Conservation (phyloP, 2,113 vertebrate genomes). For the Lagopus leucura region DNA sequence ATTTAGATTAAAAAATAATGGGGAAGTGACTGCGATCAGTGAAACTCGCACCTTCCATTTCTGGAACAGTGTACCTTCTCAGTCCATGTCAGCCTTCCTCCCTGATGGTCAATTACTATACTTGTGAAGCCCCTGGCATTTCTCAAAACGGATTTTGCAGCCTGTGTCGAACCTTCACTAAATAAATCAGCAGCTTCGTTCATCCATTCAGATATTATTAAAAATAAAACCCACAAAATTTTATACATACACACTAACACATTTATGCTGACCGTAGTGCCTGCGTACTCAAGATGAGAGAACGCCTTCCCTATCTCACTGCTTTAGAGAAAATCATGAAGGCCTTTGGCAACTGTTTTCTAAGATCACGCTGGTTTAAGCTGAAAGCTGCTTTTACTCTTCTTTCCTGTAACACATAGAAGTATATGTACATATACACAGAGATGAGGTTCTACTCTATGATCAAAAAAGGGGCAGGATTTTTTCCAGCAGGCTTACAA, state of each 20-base stretch:
- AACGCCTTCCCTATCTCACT: not conserved
- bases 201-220: not conserved
- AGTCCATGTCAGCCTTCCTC: not conserved
- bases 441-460: not conserved
- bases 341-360: not conserved
- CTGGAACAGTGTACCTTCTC: not conserved
- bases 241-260: not conserved
- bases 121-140: not conserved
- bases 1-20: not conserved
- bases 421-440: not conserved
- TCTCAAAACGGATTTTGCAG: not conserved
- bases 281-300: not conserved
- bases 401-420: not conserved
- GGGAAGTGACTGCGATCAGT: not conserved
- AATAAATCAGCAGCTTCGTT: no score
- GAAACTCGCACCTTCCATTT: not conserved
- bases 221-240: not conserved
- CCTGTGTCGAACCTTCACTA: not conserved
- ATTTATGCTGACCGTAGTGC: not conserved
- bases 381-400: not conserved
- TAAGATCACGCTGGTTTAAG: not conserved
- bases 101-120: not conserved
- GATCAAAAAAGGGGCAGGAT: not conserved
- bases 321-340: not conserved
- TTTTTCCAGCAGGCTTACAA: not conserved